Evolutionary conservation across 2,797 vertebrate genomes (phyloP).

Genomic region (Spinus olivaceus): DNA sequence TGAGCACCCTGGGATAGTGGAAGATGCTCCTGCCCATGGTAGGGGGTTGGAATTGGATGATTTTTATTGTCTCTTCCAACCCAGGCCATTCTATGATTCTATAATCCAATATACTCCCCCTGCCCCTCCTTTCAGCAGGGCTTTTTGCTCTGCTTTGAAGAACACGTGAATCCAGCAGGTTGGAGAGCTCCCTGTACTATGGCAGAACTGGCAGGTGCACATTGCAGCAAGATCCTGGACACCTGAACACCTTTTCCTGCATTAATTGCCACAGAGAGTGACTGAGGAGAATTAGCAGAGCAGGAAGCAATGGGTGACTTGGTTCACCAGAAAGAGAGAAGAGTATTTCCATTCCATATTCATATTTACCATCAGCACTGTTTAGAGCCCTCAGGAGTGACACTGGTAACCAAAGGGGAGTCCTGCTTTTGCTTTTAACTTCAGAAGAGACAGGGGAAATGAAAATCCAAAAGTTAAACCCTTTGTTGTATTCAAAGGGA

Average conservation of each 20-base stretch:
- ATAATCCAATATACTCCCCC: neutral
- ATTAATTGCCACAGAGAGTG: neutral
- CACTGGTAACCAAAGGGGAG: neutral
- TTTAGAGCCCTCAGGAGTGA: neutral
- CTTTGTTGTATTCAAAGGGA: neutral
- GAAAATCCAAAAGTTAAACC: neutral
- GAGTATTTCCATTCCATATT: neutral
- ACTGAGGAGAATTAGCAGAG: neutral
- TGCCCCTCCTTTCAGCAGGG: neutral
- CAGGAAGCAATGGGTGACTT: neutral
- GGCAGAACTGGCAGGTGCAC: neutral
- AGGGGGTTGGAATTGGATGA: neutral
- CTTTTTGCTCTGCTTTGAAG: neutral
- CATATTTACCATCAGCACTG: neutral
- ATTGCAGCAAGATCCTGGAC: neutral
- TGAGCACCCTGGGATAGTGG: fast-evolving
- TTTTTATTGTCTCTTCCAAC: neutral
- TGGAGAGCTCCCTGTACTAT: neutral
- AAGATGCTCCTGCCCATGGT: neutral
- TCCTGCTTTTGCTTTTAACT: neutral
- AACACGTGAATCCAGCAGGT: fast-evolving
- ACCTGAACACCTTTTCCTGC: neutral
- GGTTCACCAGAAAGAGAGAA: neutral
- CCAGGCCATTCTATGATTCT: no score
- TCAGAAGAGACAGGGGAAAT: neutral